These are phyloP conservation scores for Trissoscelio sp. DNA, from an alignment of 2,888 invertebrate species.

Conservation along the genomic window DNA sequence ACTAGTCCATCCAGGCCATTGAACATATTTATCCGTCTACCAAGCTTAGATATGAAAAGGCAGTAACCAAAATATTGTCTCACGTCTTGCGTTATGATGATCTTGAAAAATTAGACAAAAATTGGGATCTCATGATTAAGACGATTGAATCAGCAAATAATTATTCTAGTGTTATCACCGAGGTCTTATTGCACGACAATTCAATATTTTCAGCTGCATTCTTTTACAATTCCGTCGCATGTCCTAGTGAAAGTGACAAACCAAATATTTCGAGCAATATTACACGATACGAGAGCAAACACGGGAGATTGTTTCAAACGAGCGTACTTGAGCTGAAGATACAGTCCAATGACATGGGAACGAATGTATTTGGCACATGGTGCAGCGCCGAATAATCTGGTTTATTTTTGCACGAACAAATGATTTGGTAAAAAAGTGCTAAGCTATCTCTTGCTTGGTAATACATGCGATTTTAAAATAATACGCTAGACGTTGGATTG, in stretches of 20 bases:
- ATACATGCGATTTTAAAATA: slow-evolving; percentile 22
- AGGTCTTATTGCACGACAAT: not conserved
- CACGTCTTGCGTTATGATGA: no score
- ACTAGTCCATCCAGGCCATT: no score
- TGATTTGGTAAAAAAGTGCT: slow-evolving; percentile 11
- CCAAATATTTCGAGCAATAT: not conserved
- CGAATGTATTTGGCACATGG: slow-evolving; percentile 4
- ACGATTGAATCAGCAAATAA: not conserved
- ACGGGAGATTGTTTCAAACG: not conserved
- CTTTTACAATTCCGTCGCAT: not conserved
- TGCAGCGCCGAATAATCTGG: not conserved
- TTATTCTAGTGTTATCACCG: not conserved
- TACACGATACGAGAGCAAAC: not conserved
- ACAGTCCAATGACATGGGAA: not conserved
- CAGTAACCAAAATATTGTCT: no score
- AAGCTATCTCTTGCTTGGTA: not conserved
- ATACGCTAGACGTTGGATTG: slow-evolving; percentile 29
- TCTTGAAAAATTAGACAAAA: no score
- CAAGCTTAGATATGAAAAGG: no score
- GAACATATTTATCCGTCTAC: no score
- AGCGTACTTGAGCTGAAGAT: not conserved
- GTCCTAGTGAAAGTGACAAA: not conserved
- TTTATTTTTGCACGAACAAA: slow-evolving; percentile 5
- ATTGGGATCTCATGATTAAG: no score
- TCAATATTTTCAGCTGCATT: not conserved